These are phyloP conservation scores for Dolichomitus sp. DNA, from an alignment of 2,888 invertebrate species.

Conservation along the genomic window DNA sequence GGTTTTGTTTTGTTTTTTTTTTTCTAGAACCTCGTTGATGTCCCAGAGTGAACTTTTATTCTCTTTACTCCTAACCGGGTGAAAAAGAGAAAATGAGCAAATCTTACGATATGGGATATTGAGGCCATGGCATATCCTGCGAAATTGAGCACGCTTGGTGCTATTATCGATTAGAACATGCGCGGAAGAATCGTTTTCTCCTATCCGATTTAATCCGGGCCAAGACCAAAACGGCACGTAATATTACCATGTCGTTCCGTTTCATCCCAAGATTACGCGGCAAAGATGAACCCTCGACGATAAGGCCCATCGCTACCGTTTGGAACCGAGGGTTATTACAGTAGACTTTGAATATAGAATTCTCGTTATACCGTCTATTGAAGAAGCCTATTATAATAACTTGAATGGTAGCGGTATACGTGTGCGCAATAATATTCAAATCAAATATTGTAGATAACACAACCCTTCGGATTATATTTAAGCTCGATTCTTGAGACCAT, in stretches of 20 bases:
- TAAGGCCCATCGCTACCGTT: conserved; percentile 51
- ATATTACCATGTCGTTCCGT: conserved; percentile 65
- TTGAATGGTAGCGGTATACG: not conserved
- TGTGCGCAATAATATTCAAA: not conserved
- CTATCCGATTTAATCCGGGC: conserved; percentile 63
- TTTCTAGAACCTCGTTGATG: not conserved
- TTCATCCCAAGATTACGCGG: conserved; percentile 60
- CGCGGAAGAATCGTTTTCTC: conserved; percentile 59
- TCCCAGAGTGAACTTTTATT: not conserved
- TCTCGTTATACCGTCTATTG: conserved; percentile 34
- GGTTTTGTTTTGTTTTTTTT: not conserved
- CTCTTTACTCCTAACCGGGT: not conserved
- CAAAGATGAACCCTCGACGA: conserved; percentile 60
- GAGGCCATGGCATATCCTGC: conserved; percentile 3
- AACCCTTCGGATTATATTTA: not conserved
- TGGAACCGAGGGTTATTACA: conserved; percentile 49
- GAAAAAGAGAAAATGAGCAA: conserved; percentile 16
- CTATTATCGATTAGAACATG: conserved; percentile 65
- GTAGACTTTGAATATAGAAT: conserved; percentile 58
- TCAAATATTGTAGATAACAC: conserved; percentile 1
- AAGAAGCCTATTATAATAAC: conserved; percentile 34
- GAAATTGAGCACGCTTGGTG: conserved; percentile 42
- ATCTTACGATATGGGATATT: conserved; percentile 2
- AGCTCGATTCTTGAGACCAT: not conserved
- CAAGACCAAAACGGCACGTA: conserved; percentile 64